Evolutionary conservation across 2,797 vertebrate genomes (phyloP), one percentile per base, ranked within the genome.

Genomic region (Enteromius radiatus): DNA sequence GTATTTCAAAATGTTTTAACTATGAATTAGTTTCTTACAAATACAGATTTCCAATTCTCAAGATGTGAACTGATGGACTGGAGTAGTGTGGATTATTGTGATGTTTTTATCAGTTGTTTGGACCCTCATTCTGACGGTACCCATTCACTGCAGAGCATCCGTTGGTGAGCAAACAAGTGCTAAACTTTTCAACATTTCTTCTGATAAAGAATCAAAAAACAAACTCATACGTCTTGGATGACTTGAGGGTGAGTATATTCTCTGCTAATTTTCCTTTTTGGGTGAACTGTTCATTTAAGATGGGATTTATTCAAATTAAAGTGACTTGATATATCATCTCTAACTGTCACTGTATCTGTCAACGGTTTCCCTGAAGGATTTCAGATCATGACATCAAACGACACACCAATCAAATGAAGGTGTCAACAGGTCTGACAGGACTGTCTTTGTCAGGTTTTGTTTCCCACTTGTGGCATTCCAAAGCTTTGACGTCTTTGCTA

Each of bases 391-490:
- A 67, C 67, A 77, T 63, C n/a, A 56, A 54, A 56, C 23, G 54
- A n/a, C 9, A 56, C 3, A n/a, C 11, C 10, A 69, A 61, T 38
- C 23, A 38, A 68, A 75, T 52, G 26, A 33, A 59, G 41, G 56
- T 41, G 56, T 84, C 70, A 65, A 70, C 26, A 70, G 52, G 23
- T 45, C 2, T 4, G n/a, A n/a, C n/a, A n/a, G 11, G 28, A n/a
- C 47, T 74, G 21, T 12, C 21, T 74, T 56, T 38, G 49, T 64
- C 36, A 26, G 17, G 26, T 71, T 31, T 70, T 19, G n/a, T 43
- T 71, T 80, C n/a, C n/a, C 23, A 45, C 11, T 71, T 80, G 52
- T 61, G 38, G 67, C 26, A 47, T 61, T 71, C 38, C 26, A 61
- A 71, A 47, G 52, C n/a, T 71, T 71, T 80, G 26, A 47, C 9